Evolutionary conservation across 2,888 invertebrate genomes (phyloP).

Genomic region (Tryphoninae sp.): DNA sequence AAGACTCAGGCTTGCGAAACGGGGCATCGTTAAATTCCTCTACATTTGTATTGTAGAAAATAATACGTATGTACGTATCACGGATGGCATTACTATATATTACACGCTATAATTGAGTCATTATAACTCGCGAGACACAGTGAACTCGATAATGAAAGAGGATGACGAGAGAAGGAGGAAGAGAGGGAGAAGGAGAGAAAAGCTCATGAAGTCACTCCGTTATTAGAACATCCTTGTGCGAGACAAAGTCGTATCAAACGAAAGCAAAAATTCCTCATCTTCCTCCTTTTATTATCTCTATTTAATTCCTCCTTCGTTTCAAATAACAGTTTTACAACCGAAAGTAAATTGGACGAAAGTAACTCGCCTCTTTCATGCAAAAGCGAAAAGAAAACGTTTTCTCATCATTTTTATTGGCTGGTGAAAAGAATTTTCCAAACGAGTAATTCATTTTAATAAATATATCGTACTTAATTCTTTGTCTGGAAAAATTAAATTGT

Average conservation of each 20-base stretch:
- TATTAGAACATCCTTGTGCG: conserved; percentile 41
- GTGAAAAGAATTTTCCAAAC: too few species aligned
- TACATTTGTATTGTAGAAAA: conserved; percentile 22
- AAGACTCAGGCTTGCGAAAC: conserved; percentile 59
- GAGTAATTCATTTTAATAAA: too few species aligned
- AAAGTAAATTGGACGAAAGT: conserved; percentile 10
- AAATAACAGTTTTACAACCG: not conserved
- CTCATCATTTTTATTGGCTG: too few species aligned
- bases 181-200: not conserved
- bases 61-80: not conserved
- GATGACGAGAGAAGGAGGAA: conserved; percentile 33
- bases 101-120: conserved; percentile 53
- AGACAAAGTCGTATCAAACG: conserved; percentile 37
- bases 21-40: conserved; percentile 46
- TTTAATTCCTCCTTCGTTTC: not conserved
- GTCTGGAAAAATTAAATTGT: too few species aligned
- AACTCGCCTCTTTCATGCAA: not conserved
- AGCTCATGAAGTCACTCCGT: conserved; percentile 36
- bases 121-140: conserved; percentile 58
- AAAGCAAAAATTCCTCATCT: conserved; percentile 30
- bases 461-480: too few species aligned
- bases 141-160: conserved; percentile 60
- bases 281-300: not conserved
- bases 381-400: too few species aligned
- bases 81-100: conserved; percentile 19